Conservation (phyloP, 2,113 vertebrate species). For the Holacanthus passer region DNA sequence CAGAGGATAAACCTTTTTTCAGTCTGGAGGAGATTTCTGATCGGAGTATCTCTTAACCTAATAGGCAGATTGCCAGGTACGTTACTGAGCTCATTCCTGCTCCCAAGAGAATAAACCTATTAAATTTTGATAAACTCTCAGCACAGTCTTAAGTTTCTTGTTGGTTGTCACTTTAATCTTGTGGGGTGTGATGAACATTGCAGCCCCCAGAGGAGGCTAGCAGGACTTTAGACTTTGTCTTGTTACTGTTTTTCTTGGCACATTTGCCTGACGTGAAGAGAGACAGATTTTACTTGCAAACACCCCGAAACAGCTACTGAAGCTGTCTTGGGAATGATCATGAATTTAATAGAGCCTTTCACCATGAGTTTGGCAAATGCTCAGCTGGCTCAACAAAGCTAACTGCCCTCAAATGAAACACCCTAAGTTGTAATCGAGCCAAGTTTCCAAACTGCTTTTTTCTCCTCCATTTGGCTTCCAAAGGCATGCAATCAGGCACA, state of each 20-base stretch:
- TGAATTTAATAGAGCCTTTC: conserved; percentile 56
- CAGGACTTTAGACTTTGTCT: conserved; percentile 1
- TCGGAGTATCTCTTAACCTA: background rate
- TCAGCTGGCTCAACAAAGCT: conserved; percentile 51
- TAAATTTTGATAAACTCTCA: no score
- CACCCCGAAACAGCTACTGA: conserved; percentile 33
- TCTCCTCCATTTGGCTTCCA: conserved; percentile 35
- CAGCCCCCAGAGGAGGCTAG: background rate
- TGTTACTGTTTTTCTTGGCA: conserved; percentile 23
- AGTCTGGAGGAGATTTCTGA: background rate
- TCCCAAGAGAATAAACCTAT: background rate
- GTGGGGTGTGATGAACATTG: conserved; percentile 1
- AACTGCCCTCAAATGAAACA: conserved; percentile 65
- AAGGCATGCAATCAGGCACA: conserved; percentile 27
- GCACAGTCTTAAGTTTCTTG: background rate
- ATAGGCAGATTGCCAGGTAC: background rate
- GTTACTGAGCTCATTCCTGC: background rate
- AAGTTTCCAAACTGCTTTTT: conserved; percentile 61
- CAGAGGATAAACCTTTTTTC: background rate
- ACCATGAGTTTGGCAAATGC: conserved; percentile 50
- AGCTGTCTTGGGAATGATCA: conserved; percentile 57
- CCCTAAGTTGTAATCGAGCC: conserved; percentile 54
- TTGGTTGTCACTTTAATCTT: background rate
- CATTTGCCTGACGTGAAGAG: conserved; percentile 6
- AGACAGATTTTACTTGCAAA: conserved; percentile 30